Evolutionary conservation across 2,888 invertebrate species (phyloP), one percentile per base, ranked within the genome.

Genomic region (Cataglyphis altisquamis): DNA sequence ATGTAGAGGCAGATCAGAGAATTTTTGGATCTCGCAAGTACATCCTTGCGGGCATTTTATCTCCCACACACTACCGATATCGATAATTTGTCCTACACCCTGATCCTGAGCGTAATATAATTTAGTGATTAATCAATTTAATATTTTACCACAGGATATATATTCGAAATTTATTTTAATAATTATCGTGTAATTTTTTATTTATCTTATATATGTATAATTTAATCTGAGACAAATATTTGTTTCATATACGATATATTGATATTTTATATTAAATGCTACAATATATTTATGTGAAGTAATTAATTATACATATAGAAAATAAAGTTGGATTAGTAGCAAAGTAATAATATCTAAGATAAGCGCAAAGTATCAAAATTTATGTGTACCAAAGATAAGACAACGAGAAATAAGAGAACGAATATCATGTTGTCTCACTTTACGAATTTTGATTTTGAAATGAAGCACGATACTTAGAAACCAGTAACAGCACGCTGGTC

Each of bases 21-120:
- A 94, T 82, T 90, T 90, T 25, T 93, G 92, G 72, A 93, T 86
- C 82, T 94, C 94, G 83, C 95, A 95, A 12, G 93, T 93, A 90
- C 95, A 95, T 66, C 91, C 88, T 81, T 91, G 91, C 55, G 94
- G 94, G 88, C 95, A 95, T 68, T 90, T 88, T 39, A 89, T 88
- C 78, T 93, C 93, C 94, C 94, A 94, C 48, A 91, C 85, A 67
- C 86, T 87, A 64, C 92, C 90, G 73, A 93, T 91, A 84, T 93
- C 92, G 64, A 93, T 90, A 83, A 93, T 85, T 77, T 93, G 91
- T 45, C 92, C 91, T 63, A 82, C 80, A 68, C 86, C 90, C 85
- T 87, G 88, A 70, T 89, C 88, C 93, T 92, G 78, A 88, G 81
- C 68, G 64, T 60, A 82, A 66, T 12, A 39, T 36, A 66, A 63